Conservation (phyloP, 2,888 invertebrate species). For the Augochlorella aurata region DNA sequence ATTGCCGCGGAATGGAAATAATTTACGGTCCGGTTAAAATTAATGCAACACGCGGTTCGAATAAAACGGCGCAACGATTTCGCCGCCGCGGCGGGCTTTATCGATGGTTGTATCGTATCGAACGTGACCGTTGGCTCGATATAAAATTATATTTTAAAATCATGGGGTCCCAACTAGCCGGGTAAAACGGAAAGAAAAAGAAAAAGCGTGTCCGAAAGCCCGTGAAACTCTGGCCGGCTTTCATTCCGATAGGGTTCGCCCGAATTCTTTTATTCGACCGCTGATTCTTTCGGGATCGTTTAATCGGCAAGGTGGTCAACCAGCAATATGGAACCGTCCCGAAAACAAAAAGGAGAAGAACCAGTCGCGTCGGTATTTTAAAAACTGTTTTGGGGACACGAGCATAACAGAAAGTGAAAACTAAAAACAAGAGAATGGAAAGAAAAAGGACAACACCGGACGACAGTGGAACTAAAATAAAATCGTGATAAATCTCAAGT, state of each 20-base stretch:
- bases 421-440: constrained; percentile 19
- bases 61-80: constrained; percentile 9
- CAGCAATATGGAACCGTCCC: constrained; percentile 26
- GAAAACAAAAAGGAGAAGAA: constrained; percentile 45
- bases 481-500: constrained; percentile 64
- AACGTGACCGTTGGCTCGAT: not conserved
- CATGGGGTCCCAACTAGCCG: not conserved
- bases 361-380: constrained; percentile 39
- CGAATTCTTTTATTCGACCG: constrained; percentile 25
- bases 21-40: constrained; percentile 30
- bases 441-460: constrained; percentile 31
- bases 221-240: constrained; percentile 39
- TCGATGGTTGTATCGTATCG: constrained; percentile 25
- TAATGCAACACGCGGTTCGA: constrained; percentile 3
- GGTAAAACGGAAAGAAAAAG: not conserved
- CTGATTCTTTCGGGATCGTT: constrained; percentile 44
- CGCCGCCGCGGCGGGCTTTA: constrained; percentile 9
- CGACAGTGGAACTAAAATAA: constrained; percentile 58
- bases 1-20: constrained; percentile 12
- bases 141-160: constrained; percentile 27
- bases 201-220: constrained; percentile 4
- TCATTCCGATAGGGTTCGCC: constrained; percentile 29
- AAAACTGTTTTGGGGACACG: constrained; percentile 28
- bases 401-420: constrained; percentile 44
- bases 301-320: constrained; percentile 32